phyloP scores from a whole-genome alignment of 2,888 invertebrate species.

The Iselma pallidipennis region DNA sequence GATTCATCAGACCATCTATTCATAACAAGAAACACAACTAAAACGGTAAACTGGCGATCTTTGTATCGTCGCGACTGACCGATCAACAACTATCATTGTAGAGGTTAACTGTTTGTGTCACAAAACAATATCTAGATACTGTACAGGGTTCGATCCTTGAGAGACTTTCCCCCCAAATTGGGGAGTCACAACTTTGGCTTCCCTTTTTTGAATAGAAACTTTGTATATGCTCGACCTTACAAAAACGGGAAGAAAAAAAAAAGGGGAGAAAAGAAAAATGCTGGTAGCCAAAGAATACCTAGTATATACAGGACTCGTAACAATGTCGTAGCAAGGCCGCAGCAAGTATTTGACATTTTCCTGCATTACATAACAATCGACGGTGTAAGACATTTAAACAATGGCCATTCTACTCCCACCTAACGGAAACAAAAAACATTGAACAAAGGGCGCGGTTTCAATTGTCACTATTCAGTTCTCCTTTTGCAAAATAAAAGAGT shows the following conservation, averaged over 20 bases:
- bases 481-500: constrained; percentile 50
- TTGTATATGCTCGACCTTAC: too few species aligned
- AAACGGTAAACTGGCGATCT: too few species aligned
- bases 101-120: too few species aligned
- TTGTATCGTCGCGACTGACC: too few species aligned
- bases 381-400: constrained; percentile 52
- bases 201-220: too few species aligned
- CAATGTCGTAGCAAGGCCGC: constrained; percentile 35
- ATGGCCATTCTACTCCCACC: constrained; percentile 51
- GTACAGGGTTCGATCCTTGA: too few species aligned
- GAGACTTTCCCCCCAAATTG: too few species aligned
- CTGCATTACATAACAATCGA: constrained; percentile 51
- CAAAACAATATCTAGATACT: too few species aligned
- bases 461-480: constrained; percentile 53
- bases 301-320: neutral
- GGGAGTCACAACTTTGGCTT: too few species aligned
- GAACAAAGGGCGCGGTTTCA: constrained; percentile 53
- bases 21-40: too few species aligned
- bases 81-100: too few species aligned
- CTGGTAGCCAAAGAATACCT: neutral
- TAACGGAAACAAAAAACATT: constrained; percentile 53
- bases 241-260: constrained; percentile 1
- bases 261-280: neutral
- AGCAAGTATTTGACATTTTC: constrained; percentile 47
- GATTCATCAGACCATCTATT: too few species aligned